Evolutionary conservation across 2,888 invertebrate genomes (phyloP).

Genomic region (Cyclophora punctaria): DNA sequence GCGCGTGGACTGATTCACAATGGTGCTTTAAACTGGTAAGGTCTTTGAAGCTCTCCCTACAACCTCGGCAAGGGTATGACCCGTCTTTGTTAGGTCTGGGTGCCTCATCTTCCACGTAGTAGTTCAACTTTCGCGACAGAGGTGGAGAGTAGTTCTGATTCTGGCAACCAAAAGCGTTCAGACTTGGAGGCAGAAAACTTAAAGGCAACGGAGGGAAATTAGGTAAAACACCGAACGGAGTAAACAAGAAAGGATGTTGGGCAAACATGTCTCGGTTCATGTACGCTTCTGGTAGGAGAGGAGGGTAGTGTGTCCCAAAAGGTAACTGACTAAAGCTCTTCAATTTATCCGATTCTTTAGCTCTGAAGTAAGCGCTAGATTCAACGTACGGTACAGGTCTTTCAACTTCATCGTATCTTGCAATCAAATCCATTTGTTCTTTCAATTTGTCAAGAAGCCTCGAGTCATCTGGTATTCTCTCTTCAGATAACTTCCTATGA

Average conservation of each 20-base stretch:
- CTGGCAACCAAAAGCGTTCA: constrained; percentile 59
- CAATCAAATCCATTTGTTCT: constrained; percentile 86
- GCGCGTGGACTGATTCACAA: constrained; percentile 80
- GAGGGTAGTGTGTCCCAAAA: constrained; percentile 51
- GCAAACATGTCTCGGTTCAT: constrained; percentile 59
- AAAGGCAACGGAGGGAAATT: constrained; percentile 64
- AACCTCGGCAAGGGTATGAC: constrained; percentile 81
- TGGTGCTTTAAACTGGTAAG: constrained; percentile 80
- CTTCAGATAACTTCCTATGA: constrained; percentile 89
- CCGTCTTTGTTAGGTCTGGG: constrained; percentile 80
- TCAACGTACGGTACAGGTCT: constrained; percentile 75
- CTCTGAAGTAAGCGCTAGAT: constrained; percentile 60
- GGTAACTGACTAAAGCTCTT: constrained; percentile 48
- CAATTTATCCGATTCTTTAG: constrained; percentile 52
- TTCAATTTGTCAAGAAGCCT: constrained; percentile 73
- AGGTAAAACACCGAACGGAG: constrained; percentile 66
- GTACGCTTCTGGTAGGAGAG: constrained; percentile 54
- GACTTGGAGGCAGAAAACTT: constrained; percentile 58
- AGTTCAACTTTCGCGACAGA: constrained; percentile 62
- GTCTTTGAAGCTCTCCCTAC: constrained; percentile 78
- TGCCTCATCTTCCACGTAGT: constrained; percentile 80
- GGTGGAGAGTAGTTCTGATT: constrained; percentile 54
- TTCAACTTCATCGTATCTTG: constrained; percentile 84
- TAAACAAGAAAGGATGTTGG: constrained; percentile 64
- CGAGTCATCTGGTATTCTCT: constrained; percentile 59